A percentile compares a stretch with the other conserved stretches of the same genome.
phyloP scores from a whole-genome alignment of 2,797 vertebrate genomes.

The Platalea minor region DNA sequence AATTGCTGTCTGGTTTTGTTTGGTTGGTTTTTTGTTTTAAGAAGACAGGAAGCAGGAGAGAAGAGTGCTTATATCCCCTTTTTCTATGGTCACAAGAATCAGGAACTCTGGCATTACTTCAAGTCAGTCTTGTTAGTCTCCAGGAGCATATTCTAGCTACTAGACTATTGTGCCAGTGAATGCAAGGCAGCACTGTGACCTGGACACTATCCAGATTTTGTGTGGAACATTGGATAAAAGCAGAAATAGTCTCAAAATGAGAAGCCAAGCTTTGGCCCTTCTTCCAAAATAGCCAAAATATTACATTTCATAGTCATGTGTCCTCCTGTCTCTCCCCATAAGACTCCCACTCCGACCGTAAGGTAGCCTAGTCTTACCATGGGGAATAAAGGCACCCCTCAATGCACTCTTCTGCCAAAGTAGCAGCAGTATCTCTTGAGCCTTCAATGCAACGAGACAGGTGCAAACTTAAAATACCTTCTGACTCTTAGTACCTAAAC shows the following conservation, averaged over 20 bases:
- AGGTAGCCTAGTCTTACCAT: not conserved
- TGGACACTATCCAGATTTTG: not conserved
- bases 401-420: not conserved
- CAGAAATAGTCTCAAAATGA: not conserved
- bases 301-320: not conserved
- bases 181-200: not conserved
- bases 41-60: not conserved
- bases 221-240: not conserved
- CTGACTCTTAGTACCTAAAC: not conserved
- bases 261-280: not conserved
- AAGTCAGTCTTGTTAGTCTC: not conserved
- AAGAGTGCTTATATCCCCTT: not conserved
- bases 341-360: not conserved
- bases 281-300: not conserved
- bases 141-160: not conserved
- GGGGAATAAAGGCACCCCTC: not conserved
- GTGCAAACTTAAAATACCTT: not conserved
- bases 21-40: not conserved
- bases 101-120: not conserved
- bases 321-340: not conserved
- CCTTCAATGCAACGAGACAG: not conserved
- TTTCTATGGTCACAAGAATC: not conserved
- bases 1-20: not conserved
- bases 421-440: not conserved
- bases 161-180: not conserved